Percentiles rank a stretch among this genome's conserved stretches.
Conservation (phyloP, 2,888 invertebrate species). For the Scaptomyza tumidula region DNA sequence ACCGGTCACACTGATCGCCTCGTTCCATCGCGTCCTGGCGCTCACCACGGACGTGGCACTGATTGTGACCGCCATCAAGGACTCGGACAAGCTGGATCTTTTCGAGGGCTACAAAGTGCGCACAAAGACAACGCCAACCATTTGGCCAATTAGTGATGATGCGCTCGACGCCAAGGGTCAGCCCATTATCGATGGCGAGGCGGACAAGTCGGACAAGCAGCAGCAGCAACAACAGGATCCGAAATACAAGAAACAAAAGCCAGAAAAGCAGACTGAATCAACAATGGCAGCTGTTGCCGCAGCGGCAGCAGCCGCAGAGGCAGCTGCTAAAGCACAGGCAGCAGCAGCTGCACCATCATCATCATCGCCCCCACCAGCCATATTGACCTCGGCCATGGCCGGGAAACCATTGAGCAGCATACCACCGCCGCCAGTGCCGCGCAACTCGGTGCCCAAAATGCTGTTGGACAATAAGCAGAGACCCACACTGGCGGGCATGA, state of each 20-base stretch:
- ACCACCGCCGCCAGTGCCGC: conserved; percentile 89
- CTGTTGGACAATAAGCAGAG: conserved; percentile 72
- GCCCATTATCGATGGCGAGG: conserved; percentile 18
- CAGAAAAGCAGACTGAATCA: conserved; percentile 56
- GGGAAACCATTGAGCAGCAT: conserved; percentile 88
- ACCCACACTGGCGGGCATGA: conserved; percentile 48
- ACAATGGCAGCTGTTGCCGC: conserved; percentile 4
- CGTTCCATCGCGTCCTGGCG: conserved; percentile 96
- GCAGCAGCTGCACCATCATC: conserved; percentile 19
- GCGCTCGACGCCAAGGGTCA: conserved; percentile 81
- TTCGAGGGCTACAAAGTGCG: conserved; percentile 91
- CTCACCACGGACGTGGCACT: conserved; percentile 93
- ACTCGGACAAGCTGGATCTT: conserved; percentile 94
- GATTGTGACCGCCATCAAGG: conserved; percentile 93
- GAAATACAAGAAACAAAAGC: conserved; percentile 1
- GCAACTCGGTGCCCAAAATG: conserved; percentile 85
- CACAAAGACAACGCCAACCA: conserved; percentile 91
- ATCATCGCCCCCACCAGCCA: conserved; percentile 67
- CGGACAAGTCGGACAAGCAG: conserved; percentile 8
- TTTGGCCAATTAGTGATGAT: conserved; percentile 94
- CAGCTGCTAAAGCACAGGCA: conserved; percentile 22
- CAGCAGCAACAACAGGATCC: conserved; percentile 4
- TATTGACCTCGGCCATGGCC: conserved; percentile 84
- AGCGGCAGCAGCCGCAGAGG: conserved; percentile 21
- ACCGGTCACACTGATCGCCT: conserved; percentile 96